Evolutionary conservation across 2,888 invertebrate genomes (phyloP), one percentile per base, ranked within the genome.

Genomic region (Erebia ligea): DNA sequence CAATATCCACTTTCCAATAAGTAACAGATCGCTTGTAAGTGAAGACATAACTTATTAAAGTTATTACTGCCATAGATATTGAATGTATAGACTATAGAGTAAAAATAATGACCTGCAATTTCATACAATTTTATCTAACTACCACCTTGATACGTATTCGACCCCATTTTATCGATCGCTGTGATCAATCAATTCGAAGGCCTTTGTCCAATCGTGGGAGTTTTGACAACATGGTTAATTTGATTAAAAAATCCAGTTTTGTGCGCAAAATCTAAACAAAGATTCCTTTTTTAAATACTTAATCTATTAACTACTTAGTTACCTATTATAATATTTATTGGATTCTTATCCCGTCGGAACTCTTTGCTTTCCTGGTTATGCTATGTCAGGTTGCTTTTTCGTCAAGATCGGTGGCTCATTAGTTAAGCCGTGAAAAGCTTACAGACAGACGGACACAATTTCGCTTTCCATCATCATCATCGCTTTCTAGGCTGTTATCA

Each of bases 1-100:
- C 42, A 42, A 21, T 56, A 45, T 54, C 54, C 56, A 25, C 66
- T 66, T 57, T 66, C 66, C 56, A 45, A 57, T 66, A 42, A n/a
- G 64, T 54, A 65, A 61, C 17, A 15, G 42, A 34, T n/a, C 15
- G 61, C 17, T 48, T 5, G 54, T 42, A 19, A 65, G 65, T 65
- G 54, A 42, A 19, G 34, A 65, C 40, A 40, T 65, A 45, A 57
- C 56, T 57, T 56, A 57, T 66, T 56, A 42, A 45, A 57, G 45
- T 57, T 56, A 66, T 66, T 45, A 42, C 56, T 56, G 9, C 45
- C 56, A 66, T 66, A 56, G 17, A 17, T 21, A 57, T 56, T 56
- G 56, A 56, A 66, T 56, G 21, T 66, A 10, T n/a, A 19, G 2
- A 34, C 34, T 34, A 34, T 40, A 40, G 9, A 40, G 4, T 13